Base-by-base conservation (phyloP, 2,113 vertebrate genomes). In the Myrmophylax atrothorax region DNA sequence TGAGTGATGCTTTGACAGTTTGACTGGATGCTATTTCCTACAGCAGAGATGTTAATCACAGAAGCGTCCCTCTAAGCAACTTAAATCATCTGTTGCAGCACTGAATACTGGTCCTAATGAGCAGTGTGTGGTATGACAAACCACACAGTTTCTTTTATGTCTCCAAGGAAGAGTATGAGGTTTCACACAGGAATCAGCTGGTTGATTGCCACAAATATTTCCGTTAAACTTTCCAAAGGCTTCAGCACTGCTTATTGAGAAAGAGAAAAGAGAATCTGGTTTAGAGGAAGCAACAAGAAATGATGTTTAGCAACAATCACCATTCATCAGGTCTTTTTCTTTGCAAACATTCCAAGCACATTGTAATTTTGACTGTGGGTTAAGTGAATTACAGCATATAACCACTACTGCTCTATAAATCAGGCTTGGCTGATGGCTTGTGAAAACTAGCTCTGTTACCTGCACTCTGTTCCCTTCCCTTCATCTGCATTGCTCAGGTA, bases 101-200 rank as follows among this genome's bases (percentile, higher is more conserved):
- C 20, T 38, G 76, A 75, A 47, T 46, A 19, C 76, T 75, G 90
- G 64, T 91, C 31, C n/a, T 75, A 75, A 78, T 26, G 35, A 49
- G 72, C 73, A 75, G 40, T 1, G 40, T 55, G 58, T 38, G 38
- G 60, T 33, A 12, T 29, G 53, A 87, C 73, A 92, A 84, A 86
- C 76, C 72, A 85, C 73, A 77, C 35, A 14, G 55, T 17, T 87
- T 87, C 78, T 87, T 91, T 77, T 44, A 40, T 8, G 29, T 82
- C 92, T 95, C 70, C 80, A 50, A 52, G 73, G 80, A 92, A 87
- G 47, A 94, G 25, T 5, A 80, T 44, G 85, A 93, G 72, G 83
- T 92, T 87, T 95, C 83, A 92, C 90, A 84, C 88, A 50, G 93
- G 88, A 93, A 81, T 93, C 85, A 72, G 85, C 59, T 72, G 92